Evolutionary conservation across 2,888 invertebrate species (phyloP).

Genomic region (Agrochola lota): DNA sequence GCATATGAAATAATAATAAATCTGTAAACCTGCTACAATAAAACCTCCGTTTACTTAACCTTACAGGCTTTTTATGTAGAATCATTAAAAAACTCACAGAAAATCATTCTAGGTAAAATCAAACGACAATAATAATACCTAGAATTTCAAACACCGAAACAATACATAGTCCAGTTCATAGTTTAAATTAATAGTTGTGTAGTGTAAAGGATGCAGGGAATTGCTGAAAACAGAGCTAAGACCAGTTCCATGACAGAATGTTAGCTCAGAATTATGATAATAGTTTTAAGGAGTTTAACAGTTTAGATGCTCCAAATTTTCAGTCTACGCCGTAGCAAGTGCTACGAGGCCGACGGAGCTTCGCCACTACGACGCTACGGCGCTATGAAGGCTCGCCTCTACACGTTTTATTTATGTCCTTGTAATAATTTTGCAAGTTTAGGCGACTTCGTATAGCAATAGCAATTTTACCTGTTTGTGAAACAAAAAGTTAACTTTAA

Average conservation of each 20-base stretch:
- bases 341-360: conserved; percentile 73
- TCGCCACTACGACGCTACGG: conserved; percentile 74
- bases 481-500: conserved; percentile 59
- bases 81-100: no score
- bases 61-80: not conserved
- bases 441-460: conserved; percentile 67
- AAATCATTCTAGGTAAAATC: not conserved
- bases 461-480: conserved; percentile 59
- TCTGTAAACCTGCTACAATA: not conserved
- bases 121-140: conserved; percentile 14
- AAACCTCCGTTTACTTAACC: not conserved
- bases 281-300: conserved; percentile 84
- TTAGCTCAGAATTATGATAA: conserved; percentile 87
- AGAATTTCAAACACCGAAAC: conserved; percentile 21
- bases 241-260: conserved; percentile 84
- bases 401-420: conserved; percentile 83
- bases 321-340: conserved; percentile 78
- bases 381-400: conserved; percentile 78
- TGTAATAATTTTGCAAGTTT: conserved; percentile 82
- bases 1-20: conserved; percentile 2
- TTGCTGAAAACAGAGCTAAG: conserved; percentile 75
- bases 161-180: conserved; percentile 55
- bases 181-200: conserved; percentile 73
- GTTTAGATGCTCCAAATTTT: conserved; percentile 85
- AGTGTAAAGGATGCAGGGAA: conserved; percentile 77